These are phyloP conservation scores for Trachemys scripta DNA, from an alignment of 2,113 vertebrate genomes.

Conservation along the genomic window DNA sequence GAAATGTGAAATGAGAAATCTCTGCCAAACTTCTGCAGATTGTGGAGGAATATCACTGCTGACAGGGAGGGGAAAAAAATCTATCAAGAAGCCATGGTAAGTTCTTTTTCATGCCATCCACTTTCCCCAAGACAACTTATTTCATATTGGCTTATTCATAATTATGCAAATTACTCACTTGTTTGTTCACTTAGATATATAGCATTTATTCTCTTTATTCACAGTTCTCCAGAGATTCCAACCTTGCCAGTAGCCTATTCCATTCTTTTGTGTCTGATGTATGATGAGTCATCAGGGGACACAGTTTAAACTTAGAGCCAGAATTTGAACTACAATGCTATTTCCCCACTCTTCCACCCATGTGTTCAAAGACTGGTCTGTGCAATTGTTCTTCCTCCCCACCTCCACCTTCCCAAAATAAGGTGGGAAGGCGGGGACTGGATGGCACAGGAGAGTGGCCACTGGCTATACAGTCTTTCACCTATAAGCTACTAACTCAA, in stretches of 20 bases:
- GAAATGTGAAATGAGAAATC: neutral
- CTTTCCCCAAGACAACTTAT: neutral
- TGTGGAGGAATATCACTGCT: neutral
- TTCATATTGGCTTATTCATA: neutral
- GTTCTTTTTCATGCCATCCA: neutral
- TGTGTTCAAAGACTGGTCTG: neutral
- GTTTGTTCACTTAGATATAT: neutral
- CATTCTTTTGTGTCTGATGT: neutral
- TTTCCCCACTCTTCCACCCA: neutral
- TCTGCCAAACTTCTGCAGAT: neutral
- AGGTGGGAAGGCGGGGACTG: neutral
- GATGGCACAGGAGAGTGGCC: neutral
- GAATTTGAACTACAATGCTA: neutral
- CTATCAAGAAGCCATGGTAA: neutral
- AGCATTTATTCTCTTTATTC: neutral
- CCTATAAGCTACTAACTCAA: neutral
- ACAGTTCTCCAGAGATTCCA: neutral
- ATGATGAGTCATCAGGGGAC: neutral
- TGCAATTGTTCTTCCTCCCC: neutral
- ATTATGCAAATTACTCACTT: neutral
- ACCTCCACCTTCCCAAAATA: neutral
- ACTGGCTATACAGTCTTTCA: neutral
- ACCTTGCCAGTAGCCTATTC: neutral
- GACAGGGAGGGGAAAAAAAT: neutral
- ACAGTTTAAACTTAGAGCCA: neutral